phyloP scores from a whole-genome alignment of 2,113 vertebrate species.

The Dasyurus viverrinus region DNA sequence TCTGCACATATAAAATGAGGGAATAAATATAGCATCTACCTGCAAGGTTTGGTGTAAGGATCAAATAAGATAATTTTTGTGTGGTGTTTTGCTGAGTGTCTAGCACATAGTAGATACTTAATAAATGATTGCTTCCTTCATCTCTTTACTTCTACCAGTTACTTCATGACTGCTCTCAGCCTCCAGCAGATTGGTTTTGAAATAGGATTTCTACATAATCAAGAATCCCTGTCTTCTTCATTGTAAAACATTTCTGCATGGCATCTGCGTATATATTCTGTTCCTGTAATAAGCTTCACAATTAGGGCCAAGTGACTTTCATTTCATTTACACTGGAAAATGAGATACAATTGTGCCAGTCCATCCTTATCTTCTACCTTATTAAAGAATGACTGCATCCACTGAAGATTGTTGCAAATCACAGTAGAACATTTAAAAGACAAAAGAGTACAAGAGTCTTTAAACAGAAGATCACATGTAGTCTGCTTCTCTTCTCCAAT shows the following conservation, averaged over 20 bases:
- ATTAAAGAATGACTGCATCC: conserved; percentile 73
- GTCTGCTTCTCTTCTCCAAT: conserved; percentile 31
- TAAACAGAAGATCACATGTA: conserved; percentile 45
- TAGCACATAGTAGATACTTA: neutral
- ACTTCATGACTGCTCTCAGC: neutral
- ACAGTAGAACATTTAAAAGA: conserved; percentile 69
- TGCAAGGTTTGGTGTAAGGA: neutral
- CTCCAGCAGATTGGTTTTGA: neutral
- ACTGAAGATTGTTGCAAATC: conserved; percentile 71
- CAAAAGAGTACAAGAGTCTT: conserved; percentile 68
- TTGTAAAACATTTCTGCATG: neutral
- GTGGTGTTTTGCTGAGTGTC: neutral
- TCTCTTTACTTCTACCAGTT: neutral
- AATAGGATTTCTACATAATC: neutral
- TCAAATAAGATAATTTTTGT: neutral
- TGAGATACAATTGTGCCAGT: conserved; percentile 79
- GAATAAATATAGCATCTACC: neutral
- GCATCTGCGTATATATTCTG: conserved; percentile 57
- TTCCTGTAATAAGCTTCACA: conserved; percentile 77
- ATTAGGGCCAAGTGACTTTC: conserved; percentile 73
- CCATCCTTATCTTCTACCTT: conserved; percentile 66
- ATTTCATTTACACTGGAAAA: conserved; percentile 79
- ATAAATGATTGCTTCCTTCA: neutral
- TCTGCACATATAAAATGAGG: neutral
- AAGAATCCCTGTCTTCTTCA: neutral